Evolutionary conservation across 2,797 vertebrate species (phyloP), one percentile per base, ranked within the genome.

Genomic region (Rhinichthys osculus): DNA sequence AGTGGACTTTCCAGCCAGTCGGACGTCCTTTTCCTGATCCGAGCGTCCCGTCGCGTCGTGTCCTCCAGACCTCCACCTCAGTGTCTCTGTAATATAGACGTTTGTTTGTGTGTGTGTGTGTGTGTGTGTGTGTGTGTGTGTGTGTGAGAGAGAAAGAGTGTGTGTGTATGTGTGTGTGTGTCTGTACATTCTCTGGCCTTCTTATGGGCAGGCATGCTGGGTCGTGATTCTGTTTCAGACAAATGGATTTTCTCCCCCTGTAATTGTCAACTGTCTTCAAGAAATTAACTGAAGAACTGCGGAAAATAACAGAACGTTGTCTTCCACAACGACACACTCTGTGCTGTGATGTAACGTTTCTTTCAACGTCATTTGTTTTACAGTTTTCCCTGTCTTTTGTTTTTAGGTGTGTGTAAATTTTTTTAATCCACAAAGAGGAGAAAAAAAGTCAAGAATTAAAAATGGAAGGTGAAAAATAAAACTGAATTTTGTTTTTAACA

Each of bases 401-500:
- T 86, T 87, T 87, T 21, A 52, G 77, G 86, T 91, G 88, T 90
- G 78, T 91, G 35, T 81, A 82, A 16, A 69, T 83, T 87, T 90
- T 66, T 90, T 92, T 91, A 93, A 88, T 90, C 92, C 93, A 94
- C 93, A 88, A 92, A 92, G 90, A 91, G 92, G 87, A 94, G 90
- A 92, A 90, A 91, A 94, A 92, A 93, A 67, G 86, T 82, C 66
- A 93, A 84, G 91, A 91, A 92, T 92, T 87, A 92, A 94, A 50
- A 92, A 91, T 91, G 92, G 86, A 91, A 90, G 92, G 90, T 90
- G 88, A 90, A 92, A 93, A 89, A 91, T 91, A 93, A 94, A 95
- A 92, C 87, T 83, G 81, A 88, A 87, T 93, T 94, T 95, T 95
- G 94, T 95, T 96, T 94, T 94, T 95, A 95, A 94, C 91, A 92